Conservation (phyloP, 2,888 invertebrate species). For the Flexamia atlantica region DNA sequence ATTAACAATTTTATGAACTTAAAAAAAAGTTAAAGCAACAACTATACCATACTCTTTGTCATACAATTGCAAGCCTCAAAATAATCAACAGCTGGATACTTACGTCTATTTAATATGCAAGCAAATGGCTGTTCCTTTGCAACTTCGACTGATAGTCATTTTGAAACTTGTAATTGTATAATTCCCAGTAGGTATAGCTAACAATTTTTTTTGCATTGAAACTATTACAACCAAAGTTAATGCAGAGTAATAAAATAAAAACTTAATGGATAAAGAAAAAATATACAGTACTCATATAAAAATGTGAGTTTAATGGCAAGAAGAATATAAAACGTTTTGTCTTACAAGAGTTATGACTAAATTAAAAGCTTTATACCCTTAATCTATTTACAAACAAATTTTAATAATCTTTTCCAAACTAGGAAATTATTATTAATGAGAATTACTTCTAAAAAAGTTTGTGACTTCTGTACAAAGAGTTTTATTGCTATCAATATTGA, state of each 20-base stretch:
- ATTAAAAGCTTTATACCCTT: background rate
- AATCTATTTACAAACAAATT: slow-evolving; percentile 6
- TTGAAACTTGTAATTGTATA: too few relatives aligned
- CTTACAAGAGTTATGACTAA: background rate
- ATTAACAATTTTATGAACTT: background rate
- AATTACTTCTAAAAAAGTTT: background rate
- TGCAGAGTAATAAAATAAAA: background rate
- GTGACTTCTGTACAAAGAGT: too few relatives aligned
- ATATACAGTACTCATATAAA: slow-evolving; percentile 10
- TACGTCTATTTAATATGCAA: too few relatives aligned
- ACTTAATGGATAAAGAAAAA: background rate
- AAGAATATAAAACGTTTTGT: background rate
- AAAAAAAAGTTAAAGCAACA: background rate
- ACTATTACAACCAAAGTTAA: background rate
- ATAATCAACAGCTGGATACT: too few relatives aligned
- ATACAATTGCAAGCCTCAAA: background rate
- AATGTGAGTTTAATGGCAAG: background rate
- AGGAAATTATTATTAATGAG: slow-evolving; percentile 11
- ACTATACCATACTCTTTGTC: too few relatives aligned
- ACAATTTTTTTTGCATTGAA: background rate
- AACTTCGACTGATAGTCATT: too few relatives aligned
- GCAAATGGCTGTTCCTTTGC: too few relatives aligned
- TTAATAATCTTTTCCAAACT: background rate
- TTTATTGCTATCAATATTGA: background rate
- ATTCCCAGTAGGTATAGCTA: too few relatives aligned